These are phyloP conservation scores for Hylaeus anthracinus DNA, from an alignment of 1,140 invertebrate species.

Conservation along the genomic window DNA sequence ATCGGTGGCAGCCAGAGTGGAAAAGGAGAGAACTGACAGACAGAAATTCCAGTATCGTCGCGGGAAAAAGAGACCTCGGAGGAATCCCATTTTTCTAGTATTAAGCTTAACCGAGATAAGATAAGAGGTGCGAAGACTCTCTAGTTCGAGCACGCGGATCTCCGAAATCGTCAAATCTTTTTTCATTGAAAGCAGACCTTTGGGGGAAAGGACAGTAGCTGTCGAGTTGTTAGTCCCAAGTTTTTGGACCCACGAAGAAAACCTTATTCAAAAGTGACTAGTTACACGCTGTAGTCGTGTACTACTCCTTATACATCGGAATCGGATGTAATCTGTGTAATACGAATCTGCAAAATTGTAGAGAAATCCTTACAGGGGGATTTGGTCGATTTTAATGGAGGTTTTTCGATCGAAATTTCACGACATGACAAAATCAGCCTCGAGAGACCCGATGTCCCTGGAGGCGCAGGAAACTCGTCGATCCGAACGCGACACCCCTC, in stretches of 20 bases:
- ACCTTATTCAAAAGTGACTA: no score
- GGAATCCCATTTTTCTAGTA: constrained; percentile 58
- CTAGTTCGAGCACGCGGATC: constrained; percentile 29
- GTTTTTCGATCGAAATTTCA: constrained; percentile 3
- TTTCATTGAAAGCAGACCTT: neutral
- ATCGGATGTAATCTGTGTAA: no score
- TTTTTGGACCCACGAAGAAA: no score
- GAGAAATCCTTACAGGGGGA: no score
- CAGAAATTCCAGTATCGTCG: constrained; percentile 72
- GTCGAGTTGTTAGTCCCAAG: neutral
- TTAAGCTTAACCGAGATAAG: constrained; percentile 54
- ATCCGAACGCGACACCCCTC: constrained; percentile 33
- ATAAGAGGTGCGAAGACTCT: constrained; percentile 16
- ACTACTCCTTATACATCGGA: no score
- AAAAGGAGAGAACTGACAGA: constrained; percentile 70
- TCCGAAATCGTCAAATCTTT: constrained; percentile 15
- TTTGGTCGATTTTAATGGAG: no score
- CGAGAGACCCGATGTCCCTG: constrained; percentile 28
- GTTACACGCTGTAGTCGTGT: no score
- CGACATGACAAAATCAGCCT: constrained; percentile 24
- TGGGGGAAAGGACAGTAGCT: no score
- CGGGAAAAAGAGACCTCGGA: constrained; percentile 48
- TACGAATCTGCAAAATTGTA: no score
- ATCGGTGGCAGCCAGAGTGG: constrained; percentile 74
- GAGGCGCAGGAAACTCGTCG: constrained; percentile 31